Base-by-base conservation (phyloP, 2,888 invertebrate genomes). In the Lasiommata megera region DNA sequence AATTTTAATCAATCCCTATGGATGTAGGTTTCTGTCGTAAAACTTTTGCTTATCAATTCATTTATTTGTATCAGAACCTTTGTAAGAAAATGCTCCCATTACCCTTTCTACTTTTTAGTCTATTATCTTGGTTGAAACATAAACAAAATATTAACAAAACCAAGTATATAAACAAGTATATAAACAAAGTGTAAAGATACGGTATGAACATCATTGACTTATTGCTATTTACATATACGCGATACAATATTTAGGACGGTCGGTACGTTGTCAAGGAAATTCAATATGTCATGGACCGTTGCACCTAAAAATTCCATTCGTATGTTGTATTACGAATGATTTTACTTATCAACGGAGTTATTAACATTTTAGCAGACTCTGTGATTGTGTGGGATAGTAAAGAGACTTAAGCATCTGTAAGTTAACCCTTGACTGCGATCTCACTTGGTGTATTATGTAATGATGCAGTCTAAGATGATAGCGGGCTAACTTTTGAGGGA, bases 171-270 rank as follows among this genome's bases (percentile, higher is more conserved):
- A 71, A 74, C 66, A 60, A 62, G 65, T 64, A 34, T 11, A 34
- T 11, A 67, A 71, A 74, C 76, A 78, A 79, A 75, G 72, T 73
- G 66, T 46, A 31, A 60, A 65, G 64, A 64, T 67, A 64, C 66
- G 65, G 67, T 64, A 62, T 66, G 65, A 66, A 64, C 61, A 67
- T 67, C 66, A 71, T 71, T 72, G 69, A 66, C 68, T 67, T 66
- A 69, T 72, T 63, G 67, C 69, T 80, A 73, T 79, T 80, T 77
- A 75, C 75, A 69, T 65, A 64, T 60, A 43, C 31, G 48, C 28
- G 51, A 76, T 75, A 76, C 66, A 69, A 64, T 65, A 80, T 76
- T 74, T 76, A 70, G 79, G 70, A 71, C 78, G 59, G 14, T 46
- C 17, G 53, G 60, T 58, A 50, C 56, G 58, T 62, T 58, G 54